These are phyloP conservation scores for Ethmia dodecea DNA, from an alignment of 2,888 invertebrate genomes.

Conservation along the genomic window DNA sequence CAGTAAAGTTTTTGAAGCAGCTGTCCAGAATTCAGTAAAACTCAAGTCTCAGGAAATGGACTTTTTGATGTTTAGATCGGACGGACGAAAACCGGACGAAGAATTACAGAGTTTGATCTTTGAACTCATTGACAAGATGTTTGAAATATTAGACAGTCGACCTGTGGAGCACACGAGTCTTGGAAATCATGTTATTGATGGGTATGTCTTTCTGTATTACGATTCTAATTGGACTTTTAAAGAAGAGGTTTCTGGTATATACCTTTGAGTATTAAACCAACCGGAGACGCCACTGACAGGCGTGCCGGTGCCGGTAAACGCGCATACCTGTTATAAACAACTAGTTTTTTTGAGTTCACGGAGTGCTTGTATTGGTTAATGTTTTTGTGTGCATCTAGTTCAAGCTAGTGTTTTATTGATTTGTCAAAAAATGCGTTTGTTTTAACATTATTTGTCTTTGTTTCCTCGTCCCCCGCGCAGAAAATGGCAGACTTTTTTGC, in stretches of 20 bases:
- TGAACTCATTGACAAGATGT: constrained; percentile 28
- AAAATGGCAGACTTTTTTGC: no score
- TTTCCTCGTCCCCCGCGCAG: no score
- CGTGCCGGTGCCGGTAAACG: no score
- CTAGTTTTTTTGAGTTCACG: no score
- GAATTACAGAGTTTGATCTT: constrained; percentile 23
- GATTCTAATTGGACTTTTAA: neutral
- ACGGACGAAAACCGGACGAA: constrained; percentile 22
- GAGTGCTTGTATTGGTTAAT: no score
- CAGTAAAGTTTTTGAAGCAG: constrained; percentile 32
- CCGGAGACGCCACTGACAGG: no score
- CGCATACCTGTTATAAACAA: no score
- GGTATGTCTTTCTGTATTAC: constrained; percentile 25
- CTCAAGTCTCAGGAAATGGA: constrained; percentile 24
- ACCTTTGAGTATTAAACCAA: no score
- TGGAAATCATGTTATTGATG: constrained; percentile 36
- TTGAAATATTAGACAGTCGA: constrained; percentile 28
- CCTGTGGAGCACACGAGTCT: constrained; percentile 28
- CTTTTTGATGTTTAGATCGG: constrained; percentile 23
- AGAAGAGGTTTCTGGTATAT: neutral
- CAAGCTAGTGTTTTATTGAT: no score
- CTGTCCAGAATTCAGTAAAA: constrained; percentile 26
- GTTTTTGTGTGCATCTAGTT: no score
- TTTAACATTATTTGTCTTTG: no score
- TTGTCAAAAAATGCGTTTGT: no score